phyloP scores from a whole-genome alignment of 2,888 invertebrate genomes.

The Athalia cordata region DNA sequence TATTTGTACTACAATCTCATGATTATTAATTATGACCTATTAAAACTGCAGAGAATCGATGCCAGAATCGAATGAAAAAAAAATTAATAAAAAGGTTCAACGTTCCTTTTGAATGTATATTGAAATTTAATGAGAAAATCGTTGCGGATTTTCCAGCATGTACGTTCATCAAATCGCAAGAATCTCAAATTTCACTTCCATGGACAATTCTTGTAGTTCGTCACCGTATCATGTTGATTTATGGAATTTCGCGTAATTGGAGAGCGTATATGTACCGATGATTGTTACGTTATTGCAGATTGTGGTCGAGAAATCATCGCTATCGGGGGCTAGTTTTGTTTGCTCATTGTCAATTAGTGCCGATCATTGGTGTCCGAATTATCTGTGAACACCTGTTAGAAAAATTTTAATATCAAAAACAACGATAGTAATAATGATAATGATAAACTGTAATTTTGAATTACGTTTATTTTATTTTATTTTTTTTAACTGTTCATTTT shows the following conservation, averaged over 20 bases:
- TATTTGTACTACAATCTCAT: no score
- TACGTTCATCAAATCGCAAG: no score
- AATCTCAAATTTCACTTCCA: no score
- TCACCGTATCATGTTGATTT: no score
- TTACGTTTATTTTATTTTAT: neutral
- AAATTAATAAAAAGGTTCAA: no score
- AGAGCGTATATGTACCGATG: neutral
- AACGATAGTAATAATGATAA: neutral
- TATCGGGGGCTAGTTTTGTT: neutral
- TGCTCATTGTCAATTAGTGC: neutral
- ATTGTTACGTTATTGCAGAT: neutral
- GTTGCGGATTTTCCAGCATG: no score
- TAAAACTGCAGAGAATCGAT: neutral
- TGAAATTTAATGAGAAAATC: no score
- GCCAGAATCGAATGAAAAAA: no score
- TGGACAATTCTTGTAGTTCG: no score
- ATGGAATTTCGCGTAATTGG: neutral
- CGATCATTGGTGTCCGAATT: neutral
- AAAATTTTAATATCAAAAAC: neutral
- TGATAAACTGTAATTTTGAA: neutral
- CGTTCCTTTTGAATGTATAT: no score
- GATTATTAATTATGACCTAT: no score
- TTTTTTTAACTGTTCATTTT: no score
- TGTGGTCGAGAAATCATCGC: slow-evolving; percentile 22
- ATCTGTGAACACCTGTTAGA: neutral